Base-by-base conservation (phyloP, 2,888 invertebrate genomes). In the Platerodrilus igneus region DNA sequence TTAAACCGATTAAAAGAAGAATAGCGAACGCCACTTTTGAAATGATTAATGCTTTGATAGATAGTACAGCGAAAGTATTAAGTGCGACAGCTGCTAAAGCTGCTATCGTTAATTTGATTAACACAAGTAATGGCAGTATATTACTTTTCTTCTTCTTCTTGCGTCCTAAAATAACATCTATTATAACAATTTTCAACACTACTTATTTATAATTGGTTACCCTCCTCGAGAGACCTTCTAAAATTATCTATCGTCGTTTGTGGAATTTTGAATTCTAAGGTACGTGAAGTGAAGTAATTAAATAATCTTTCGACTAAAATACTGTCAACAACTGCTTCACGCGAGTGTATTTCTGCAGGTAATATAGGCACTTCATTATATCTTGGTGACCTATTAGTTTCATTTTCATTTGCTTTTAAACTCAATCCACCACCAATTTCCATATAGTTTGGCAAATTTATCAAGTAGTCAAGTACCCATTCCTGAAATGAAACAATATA, bases 1-100 rank as follows among this genome's bases (percentile, higher is more conserved):
- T 81, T 42, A 83, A 66, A 2, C 76, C 81, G 43, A 89, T 78
- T 44, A 88, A 75, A 41, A 78, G 79, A 33, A 86, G 81, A 48
- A 89, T 78, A 37, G 87, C 72, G 13, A 90, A 74, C 3, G 89
- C 88, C 45, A 89, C 79, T 74, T 90, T 90, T 56, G 86, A 87
- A 53, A 89, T 76, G 59, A 88, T 70, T 52, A 90, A 74, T 46
- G 89, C 89, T 75, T 90, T 89, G 75, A 89, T 78, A 23, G 88
- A 86, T 27, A 88, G 75, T 47, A 89, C 74, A 36, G 86, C 88
- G 57, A 89, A 78, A 53, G 73, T 76, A 52, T 83, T 89, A 40
- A 89, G 76, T 57, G 83, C 81, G 51, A 89, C 70, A 17, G 88
- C 88, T 55, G 86, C 79, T 48, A 89, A 73, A 17, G 83, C 80